These are phyloP conservation scores for Ophraella communa DNA, from an alignment of 2,888 invertebrate genomes.

Conservation along the genomic window DNA sequence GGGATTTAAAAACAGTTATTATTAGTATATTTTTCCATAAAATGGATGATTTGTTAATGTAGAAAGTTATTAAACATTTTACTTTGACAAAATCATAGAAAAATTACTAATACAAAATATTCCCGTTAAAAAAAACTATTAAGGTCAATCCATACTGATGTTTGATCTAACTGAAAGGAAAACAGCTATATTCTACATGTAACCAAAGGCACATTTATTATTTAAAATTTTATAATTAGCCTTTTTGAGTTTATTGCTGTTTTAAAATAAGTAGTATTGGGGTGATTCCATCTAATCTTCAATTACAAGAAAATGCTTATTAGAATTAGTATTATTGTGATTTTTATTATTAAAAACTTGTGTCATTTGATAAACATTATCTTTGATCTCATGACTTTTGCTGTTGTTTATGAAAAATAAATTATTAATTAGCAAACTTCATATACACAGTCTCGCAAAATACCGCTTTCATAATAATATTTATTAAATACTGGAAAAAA, in stretches of 20 bases:
- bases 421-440: too few relatives aligned
- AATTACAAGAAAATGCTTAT: neutral
- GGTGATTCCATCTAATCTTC: neutral
- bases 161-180: conserved; percentile 11
- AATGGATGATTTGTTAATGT: neutral
- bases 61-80: neutral
- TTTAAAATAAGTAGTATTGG: conserved; percentile 18
- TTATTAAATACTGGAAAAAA: too few relatives aligned
- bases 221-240: conserved; percentile 25
- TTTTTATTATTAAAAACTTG: neutral
- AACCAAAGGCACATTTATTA: conserved; percentile 38
- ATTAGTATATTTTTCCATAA: neutral
- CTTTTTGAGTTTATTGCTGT: conserved; percentile 30
- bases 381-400: too few relatives aligned
- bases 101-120: conserved; percentile 4
- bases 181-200: conserved; percentile 24
- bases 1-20: neutral
- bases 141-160: conserved; percentile 10
- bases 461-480: too few relatives aligned
- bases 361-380: too few relatives aligned
- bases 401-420: too few relatives aligned
- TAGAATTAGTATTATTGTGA: neutral
- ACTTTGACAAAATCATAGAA: conserved; percentile 5
- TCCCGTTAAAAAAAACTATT: neutral
- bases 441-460: too few relatives aligned